phyloP scores from a whole-genome alignment of 2,113 vertebrate genomes.

The Peucedramus taeniatus region DNA sequence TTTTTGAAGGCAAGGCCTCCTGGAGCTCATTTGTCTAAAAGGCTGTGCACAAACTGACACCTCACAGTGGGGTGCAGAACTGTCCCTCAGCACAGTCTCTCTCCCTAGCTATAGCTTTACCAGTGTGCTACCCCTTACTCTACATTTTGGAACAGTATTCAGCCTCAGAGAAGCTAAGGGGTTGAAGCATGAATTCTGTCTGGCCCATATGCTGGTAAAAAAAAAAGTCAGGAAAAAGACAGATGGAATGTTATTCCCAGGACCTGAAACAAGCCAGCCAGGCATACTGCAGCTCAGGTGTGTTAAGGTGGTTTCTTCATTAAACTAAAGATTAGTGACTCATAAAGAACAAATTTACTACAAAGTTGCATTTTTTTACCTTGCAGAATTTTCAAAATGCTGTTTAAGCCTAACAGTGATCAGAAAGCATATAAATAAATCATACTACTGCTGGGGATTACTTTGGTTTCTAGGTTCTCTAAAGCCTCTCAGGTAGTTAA shows the following conservation, averaged over 20 bases:
- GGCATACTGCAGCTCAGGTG: background rate
- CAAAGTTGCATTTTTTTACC: background rate
- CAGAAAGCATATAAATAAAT: background rate
- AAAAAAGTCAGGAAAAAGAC: background rate
- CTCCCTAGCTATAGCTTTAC: background rate
- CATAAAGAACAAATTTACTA: background rate
- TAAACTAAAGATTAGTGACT: background rate
- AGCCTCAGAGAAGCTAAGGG: background rate
- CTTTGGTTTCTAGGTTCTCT: background rate
- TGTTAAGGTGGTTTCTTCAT: background rate
- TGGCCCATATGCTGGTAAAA: background rate
- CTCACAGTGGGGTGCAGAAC: rapidly evolving
- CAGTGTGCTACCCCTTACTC: background rate
- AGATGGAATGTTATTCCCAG: background rate
- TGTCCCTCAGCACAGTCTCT: rapidly evolving
- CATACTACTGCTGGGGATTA: background rate
- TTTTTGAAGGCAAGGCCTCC: background rate
- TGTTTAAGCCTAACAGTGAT: background rate
- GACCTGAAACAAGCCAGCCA: background rate
- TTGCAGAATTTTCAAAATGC: background rate
- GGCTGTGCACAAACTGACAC: background rate
- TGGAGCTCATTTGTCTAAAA: background rate
- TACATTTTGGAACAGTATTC: background rate
- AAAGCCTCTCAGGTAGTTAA: background rate
- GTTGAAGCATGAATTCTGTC: background rate